Base-by-base conservation (phyloP, 2,888 invertebrate species). In the Melolontha melolontha region DNA sequence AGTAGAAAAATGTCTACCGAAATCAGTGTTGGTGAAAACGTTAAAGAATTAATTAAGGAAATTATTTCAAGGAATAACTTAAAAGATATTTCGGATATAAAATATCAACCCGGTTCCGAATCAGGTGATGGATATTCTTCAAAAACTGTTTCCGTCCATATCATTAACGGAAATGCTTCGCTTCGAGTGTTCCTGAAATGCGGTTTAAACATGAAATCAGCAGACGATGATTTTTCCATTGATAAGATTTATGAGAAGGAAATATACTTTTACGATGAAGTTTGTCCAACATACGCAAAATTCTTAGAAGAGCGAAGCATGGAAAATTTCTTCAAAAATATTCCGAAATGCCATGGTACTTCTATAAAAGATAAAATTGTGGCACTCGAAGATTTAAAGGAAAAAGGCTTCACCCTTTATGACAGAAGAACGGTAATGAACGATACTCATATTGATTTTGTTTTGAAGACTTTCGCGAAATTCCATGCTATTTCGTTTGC, bases 41-140 rank as follows among this genome's bases (percentile, higher is more conserved):
- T 54, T 11, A 54, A 16, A 40, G 40, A 39, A 2, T 10, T 40
- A 10, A 10, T 54, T n/a, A 17, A 39, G 11, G 40, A 54, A 39
- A 40, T 54, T n/a, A 54, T 54, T 7, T 1, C 1, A 7, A 41
- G 40, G 11, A 40, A 54, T n/a, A 17, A 17, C 1, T 17, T 54
- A 6, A 17, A 54, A 11, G 39, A 54, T 10, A n/a, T 54, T 4
- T 16, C 11, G 4, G 54, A 54, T 8, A 40, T 40, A 12, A 54
- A 17, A 54, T 54, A 54, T n/a, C 17, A 22, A 10, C 10, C 6
- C 7, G 54, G 39, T 14, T 54, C 41, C 2, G 14, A 54, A 16
- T 5, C 40, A 7, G 72, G 72, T 14, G 72, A 71, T 39, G 72
- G 72, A 0, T 72, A 71, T 49, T n/a, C 71, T 47, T 68, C 70